Base-by-base conservation (phyloP, 2,888 invertebrate genomes). In the Clanis bilineata region DNA sequence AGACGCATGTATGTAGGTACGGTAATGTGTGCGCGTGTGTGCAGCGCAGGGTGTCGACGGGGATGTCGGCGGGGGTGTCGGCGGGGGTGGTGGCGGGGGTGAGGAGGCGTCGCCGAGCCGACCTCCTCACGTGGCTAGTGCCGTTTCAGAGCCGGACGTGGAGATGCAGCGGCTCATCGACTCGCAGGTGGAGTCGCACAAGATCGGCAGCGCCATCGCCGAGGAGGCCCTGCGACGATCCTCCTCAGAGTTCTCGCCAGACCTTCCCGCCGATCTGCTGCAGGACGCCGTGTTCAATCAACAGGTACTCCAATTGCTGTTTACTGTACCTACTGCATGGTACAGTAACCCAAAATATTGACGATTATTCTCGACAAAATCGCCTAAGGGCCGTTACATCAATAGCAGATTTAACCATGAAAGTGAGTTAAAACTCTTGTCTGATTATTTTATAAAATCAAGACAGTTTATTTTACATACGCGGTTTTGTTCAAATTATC, bases 141-240 rank as follows among this genome's bases (percentile, higher is more conserved):
- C 59, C 32, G 59, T 79, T 76, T 73, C 83, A 90, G 94, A 93
- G 64, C 93, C 93, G 64, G 94, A 94, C 63, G 88, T 93, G 66
- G 95, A 95, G 71, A 94, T 96, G 85, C 95, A 95, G 78, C 91
- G 93, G 65, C 87, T 96, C 68, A 95, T 96, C 69, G 95, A 95
- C 71, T 95, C 95, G 62, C 95, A 96, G 71, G 94, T 96, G 59
- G 96, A 97, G 85, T 96, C 96, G 45, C 96, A 96, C 78, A 96
- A 96, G 91, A 97, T 97, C 67, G 97, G 97, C 7, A 93, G 95
- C 59, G 95, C 96, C 82, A 96, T 97, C 74, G 97, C 96, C 0
- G 96, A 96, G 69, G 96, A 96, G 81, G 96, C 95, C 55, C 78
- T 96, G 69, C 70, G 82, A 1, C 69, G 83, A 2, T 68, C 83